Conservation (phyloP, 1,140 invertebrate species). For the Lordiphosa collinella region DNA sequence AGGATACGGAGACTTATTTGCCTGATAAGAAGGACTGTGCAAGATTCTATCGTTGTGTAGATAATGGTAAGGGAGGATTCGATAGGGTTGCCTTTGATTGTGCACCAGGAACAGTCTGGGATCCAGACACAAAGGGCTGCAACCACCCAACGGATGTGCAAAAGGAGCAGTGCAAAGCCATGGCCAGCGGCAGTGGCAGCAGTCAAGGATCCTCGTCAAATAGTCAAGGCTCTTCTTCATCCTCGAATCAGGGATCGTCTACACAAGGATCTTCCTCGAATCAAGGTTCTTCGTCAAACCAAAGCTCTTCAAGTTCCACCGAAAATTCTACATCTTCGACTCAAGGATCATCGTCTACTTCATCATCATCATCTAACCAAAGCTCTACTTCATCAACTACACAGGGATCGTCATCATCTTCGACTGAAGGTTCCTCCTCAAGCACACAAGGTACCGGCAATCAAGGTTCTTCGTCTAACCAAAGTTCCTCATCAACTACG, state of each 20-base stretch:
- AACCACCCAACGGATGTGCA: constrained; percentile 82
- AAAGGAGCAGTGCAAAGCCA: constrained; percentile 81
- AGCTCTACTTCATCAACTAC: constrained; percentile 19
- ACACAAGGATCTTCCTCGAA: constrained; percentile 29
- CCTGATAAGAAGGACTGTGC: constrained; percentile 78
- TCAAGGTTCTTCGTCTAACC: constrained; percentile 31
- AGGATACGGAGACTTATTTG: constrained; percentile 83
- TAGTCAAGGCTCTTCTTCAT: constrained; percentile 29
- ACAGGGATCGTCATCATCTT: constrained; percentile 38
- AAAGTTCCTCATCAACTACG: constrained; percentile 21
- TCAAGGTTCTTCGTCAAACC: constrained; percentile 26
- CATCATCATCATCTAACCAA: constrained; percentile 24
- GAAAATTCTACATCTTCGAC: constrained; percentile 25
- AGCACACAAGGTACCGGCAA: constrained; percentile 31
- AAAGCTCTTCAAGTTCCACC: constrained; percentile 17
- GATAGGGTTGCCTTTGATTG: constrained; percentile 83
- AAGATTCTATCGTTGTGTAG: constrained; percentile 86
- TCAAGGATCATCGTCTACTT: constrained; percentile 25
- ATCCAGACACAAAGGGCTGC: constrained; percentile 79
- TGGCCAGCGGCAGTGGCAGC: constrained; percentile 40
- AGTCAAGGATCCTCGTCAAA: constrained; percentile 27
- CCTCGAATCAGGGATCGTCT: constrained; percentile 31
- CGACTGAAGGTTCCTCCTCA: constrained; percentile 23
- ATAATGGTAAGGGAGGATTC: constrained; percentile 81
- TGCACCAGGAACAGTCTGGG: constrained; percentile 83